Evolutionary conservation across 2,113 vertebrate genomes (phyloP).

Genomic region (Carlito syrichta): DNA sequence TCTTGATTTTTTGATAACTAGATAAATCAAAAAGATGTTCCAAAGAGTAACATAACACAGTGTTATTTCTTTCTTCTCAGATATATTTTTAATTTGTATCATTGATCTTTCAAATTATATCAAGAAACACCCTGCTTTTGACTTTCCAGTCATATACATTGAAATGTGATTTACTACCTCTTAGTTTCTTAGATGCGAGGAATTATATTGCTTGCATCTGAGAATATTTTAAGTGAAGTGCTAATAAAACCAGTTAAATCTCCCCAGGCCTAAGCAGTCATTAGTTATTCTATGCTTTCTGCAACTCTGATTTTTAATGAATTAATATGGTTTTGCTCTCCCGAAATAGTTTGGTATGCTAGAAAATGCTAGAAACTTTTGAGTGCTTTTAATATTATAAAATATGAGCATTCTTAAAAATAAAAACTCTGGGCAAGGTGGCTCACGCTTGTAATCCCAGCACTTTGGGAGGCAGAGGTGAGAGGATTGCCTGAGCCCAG

Average conservation of each 20-base stretch:
- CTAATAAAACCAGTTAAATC: neutral
- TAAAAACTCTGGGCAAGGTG: no score
- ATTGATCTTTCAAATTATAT: constrained; percentile 5
- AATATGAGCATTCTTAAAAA: neutral
- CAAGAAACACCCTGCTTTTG: constrained; percentile 27
- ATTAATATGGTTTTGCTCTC: neutral
- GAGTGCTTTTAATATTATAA: neutral
- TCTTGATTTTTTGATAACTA: neutral
- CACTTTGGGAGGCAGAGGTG: no score
- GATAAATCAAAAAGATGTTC: neutral
- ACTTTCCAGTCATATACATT: neutral
- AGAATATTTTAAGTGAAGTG: constrained; percentile 35
- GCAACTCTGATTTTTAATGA: neutral
- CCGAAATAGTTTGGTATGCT: neutral
- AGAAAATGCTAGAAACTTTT: neutral
- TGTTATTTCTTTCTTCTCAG: neutral
- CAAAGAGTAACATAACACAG: neutral
- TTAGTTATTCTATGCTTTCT: neutral
- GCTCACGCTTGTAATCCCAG: no score
- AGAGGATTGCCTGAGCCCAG: no score
- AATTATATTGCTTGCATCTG: neutral
- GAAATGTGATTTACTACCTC: neutral
- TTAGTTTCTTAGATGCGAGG: neutral
- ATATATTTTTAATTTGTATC: constrained; percentile 25
- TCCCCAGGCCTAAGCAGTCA: neutral